A percentile compares a stretch with the other conserved stretches of the same genome.
These are phyloP conservation scores for Agriopis leucophaearia DNA, from an alignment of 2,888 invertebrate genomes.

Conservation along the genomic window DNA sequence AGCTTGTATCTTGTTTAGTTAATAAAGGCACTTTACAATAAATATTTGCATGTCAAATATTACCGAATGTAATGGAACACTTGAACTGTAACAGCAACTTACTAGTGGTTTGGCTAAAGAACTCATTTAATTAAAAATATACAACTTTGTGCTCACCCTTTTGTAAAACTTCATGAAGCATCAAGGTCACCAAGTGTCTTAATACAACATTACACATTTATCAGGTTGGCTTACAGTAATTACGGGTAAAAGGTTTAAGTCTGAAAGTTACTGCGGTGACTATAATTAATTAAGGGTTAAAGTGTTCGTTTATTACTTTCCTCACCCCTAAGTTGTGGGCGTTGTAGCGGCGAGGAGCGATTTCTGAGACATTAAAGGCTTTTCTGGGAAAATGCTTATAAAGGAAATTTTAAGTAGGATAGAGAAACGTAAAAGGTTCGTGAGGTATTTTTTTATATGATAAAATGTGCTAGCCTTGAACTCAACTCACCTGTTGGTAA, in stretches of 20 bases:
- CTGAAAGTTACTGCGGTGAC: slow-evolving; percentile 34
- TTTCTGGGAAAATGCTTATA: background rate
- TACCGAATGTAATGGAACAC: too few relatives aligned
- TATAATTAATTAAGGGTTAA: slow-evolving; percentile 43
- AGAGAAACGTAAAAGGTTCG: background rate
- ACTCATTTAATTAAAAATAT: too few relatives aligned
- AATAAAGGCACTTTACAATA: too few relatives aligned
- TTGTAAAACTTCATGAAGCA: background rate
- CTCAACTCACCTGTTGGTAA: too few relatives aligned
- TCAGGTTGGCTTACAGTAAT: slow-evolving; percentile 29
- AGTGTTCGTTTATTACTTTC: slow-evolving; percentile 44
- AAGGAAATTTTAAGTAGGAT: background rate
- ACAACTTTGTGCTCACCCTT: too few relatives aligned
- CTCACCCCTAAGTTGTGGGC: slow-evolving; percentile 10
- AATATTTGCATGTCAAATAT: too few relatives aligned
- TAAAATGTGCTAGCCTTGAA: background rate
- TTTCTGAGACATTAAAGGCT: slow-evolving; percentile 8
- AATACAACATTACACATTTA: slow-evolving; percentile 30
- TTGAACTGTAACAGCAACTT: too few relatives aligned
- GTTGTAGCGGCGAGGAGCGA: slow-evolving; percentile 18
- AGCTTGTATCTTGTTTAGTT: too few relatives aligned
- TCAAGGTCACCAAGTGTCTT: slow-evolving; percentile 1
- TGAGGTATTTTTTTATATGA: background rate
- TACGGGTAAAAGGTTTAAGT: slow-evolving; percentile 33
- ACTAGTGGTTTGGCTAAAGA: too few relatives aligned